phyloP scores from a whole-genome alignment of 2,888 invertebrate genomes.

The Argynnis bischoffii region DNA sequence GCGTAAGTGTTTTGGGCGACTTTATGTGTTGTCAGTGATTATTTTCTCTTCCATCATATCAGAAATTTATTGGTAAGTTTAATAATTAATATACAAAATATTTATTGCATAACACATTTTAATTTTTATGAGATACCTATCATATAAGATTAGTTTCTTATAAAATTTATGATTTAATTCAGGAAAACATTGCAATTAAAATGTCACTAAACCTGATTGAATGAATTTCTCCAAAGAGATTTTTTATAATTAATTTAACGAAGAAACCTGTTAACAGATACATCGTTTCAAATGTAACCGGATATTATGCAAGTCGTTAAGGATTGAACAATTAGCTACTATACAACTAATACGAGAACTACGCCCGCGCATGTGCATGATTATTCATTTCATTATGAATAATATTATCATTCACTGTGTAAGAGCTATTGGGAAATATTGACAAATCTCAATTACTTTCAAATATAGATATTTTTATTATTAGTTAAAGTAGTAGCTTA shows the following conservation, averaged over 20 bases:
- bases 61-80: constrained; percentile 26
- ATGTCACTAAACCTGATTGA: constrained; percentile 27
- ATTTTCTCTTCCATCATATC: not conserved
- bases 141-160: constrained; percentile 17
- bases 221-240: constrained; percentile 31
- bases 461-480: too few relatives aligned
- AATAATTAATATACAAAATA: not conserved
- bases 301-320: constrained; percentile 45
- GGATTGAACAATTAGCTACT: constrained; percentile 44
- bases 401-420: too few relatives aligned
- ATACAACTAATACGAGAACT: constrained; percentile 42
- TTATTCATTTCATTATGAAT: not conserved
- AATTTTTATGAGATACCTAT: constrained; percentile 1
- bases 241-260: constrained; percentile 26
- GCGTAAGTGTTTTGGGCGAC: not conserved
- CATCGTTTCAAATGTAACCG: constrained; percentile 37
- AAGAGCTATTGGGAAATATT: too few relatives aligned
- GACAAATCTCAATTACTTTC: too few relatives aligned
- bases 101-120: constrained; percentile 12
- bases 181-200: constrained; percentile 25
- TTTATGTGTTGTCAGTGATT: not conserved
- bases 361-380: not conserved
- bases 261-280: constrained; percentile 29
- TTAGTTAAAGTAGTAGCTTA: too few relatives aligned
- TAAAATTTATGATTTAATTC: constrained; percentile 22